A percentile compares a stretch with the other conserved stretches of the same genome.
Conservation (phyloP, 2,888 invertebrate species). For the Drymonia ruficornis region DNA sequence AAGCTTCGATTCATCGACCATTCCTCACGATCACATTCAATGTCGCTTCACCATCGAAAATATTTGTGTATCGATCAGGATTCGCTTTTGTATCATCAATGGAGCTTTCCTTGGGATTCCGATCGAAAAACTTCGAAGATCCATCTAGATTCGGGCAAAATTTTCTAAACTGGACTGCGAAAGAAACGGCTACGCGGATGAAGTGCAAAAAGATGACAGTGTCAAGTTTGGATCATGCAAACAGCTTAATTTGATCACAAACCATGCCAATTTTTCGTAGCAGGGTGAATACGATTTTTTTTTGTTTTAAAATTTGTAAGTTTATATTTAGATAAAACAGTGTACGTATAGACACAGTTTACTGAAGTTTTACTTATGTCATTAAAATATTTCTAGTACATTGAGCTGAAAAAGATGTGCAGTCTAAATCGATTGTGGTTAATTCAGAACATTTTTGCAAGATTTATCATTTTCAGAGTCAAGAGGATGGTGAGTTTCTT, state of each 20-base stretch:
- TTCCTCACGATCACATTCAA: conserved; percentile 60
- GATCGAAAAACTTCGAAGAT: conserved; percentile 76
- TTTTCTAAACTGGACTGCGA: conserved; percentile 65
- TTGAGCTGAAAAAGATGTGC: not conserved
- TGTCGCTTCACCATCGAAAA: conserved; percentile 74
- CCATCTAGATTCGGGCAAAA: conserved; percentile 73
- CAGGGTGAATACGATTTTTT: not conserved
- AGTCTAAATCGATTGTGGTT: conserved; percentile 57
- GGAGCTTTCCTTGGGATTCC: conserved; percentile 48
- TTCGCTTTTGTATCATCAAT: conserved; percentile 71
- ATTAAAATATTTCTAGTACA: not conserved
- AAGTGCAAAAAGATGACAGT: conserved; percentile 22
- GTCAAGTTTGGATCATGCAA: conserved; percentile 49
- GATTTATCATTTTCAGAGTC: conserved; percentile 77
- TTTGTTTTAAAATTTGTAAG: not conserved
- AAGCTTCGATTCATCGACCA: conserved; percentile 41
- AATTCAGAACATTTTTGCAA: conserved; percentile 70
- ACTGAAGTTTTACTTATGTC: not conserved
- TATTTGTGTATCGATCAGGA: conserved; percentile 47
- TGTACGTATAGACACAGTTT: not conserved
- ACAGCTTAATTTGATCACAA: conserved; percentile 59
- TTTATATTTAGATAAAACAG: not conserved
- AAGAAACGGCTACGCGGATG: conserved; percentile 55
- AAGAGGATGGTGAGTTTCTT: conserved; percentile 78
- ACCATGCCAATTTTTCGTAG: conserved; percentile 35